These are phyloP conservation scores for Hypocryptadius cinnamomeus DNA, from an alignment of 2,113 vertebrate species.

Conservation along the genomic window DNA sequence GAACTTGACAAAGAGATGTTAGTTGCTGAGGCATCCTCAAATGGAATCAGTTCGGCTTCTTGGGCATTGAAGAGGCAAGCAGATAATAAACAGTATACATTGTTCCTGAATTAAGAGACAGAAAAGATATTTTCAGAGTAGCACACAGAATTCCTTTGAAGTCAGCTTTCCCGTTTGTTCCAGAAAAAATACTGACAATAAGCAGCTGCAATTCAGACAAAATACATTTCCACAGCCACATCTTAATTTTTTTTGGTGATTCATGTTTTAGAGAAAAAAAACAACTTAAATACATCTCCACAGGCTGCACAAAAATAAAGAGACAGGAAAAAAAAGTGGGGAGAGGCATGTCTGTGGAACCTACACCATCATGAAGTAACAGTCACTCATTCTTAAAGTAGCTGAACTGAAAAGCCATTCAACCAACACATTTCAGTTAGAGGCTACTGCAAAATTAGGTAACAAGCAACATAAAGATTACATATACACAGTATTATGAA, in stretches of 20 bases:
- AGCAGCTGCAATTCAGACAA: background rate
- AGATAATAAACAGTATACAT: conserved; percentile 75
- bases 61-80: conserved; percentile 70
- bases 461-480: background rate
- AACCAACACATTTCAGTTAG: background rate
- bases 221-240: background rate
- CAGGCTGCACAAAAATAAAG: background rate
- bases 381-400: background rate
- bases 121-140: background rate
- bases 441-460: background rate
- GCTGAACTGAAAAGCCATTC: background rate
- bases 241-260: background rate
- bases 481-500: background rate
- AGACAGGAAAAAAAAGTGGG: accelerated
- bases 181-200: background rate
- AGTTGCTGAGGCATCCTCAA: background rate
- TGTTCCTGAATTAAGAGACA: conserved; percentile 70
- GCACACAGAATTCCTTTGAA: background rate
- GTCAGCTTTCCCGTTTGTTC: background rate
- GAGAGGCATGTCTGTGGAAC: background rate
- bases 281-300: background rate
- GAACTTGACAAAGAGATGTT: conserved; percentile 21
- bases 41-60: conserved; percentile 72
- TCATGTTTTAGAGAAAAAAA: background rate
- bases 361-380: background rate